These are phyloP conservation scores for Pyrrhia umbra DNA, from an alignment of 2,888 invertebrate species.

Conservation along the genomic window DNA sequence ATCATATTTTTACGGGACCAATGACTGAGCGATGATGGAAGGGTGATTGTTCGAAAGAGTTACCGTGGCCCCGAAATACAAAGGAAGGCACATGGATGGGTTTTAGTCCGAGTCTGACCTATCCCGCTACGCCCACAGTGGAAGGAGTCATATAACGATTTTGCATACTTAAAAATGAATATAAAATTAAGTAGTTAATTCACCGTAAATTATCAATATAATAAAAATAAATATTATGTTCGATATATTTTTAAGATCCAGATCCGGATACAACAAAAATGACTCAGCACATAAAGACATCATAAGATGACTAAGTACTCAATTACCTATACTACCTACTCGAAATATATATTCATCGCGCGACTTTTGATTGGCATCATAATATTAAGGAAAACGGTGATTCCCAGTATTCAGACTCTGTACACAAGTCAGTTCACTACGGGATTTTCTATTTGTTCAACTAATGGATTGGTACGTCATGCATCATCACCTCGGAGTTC, in stretches of 20 bases:
- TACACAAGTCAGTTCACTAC: slow-evolving; percentile 23
- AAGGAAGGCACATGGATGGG: too few species aligned
- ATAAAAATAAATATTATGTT: not conserved
- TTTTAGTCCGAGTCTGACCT: too few species aligned
- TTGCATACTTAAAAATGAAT: not conserved
- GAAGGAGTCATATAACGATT: too few species aligned
- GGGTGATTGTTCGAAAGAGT: too few species aligned
- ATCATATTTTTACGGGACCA: too few species aligned
- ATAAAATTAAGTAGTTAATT: not conserved
- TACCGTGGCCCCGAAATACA: too few species aligned
- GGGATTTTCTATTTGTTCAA: slow-evolving; percentile 43
- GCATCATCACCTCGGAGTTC: slow-evolving; percentile 16
- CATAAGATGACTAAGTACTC: slow-evolving; percentile 33
- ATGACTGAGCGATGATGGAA: too few species aligned
- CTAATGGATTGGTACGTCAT: slow-evolving; percentile 40
- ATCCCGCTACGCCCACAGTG: too few species aligned
- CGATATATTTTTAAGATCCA: not conserved
- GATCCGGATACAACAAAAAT: slow-evolving; percentile 12
- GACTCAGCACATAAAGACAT: slow-evolving; percentile 26
- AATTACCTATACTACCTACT: not conserved
- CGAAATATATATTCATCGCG: slow-evolving; percentile 13
- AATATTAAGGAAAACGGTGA: slow-evolving; percentile 38
- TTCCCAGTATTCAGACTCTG: slow-evolving; percentile 19
- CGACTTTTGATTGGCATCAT: slow-evolving; percentile 42
- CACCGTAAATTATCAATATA: not conserved